Conservation (phyloP, 1,140 invertebrate species). For the Maconellicoccus hirsutus region DNA sequence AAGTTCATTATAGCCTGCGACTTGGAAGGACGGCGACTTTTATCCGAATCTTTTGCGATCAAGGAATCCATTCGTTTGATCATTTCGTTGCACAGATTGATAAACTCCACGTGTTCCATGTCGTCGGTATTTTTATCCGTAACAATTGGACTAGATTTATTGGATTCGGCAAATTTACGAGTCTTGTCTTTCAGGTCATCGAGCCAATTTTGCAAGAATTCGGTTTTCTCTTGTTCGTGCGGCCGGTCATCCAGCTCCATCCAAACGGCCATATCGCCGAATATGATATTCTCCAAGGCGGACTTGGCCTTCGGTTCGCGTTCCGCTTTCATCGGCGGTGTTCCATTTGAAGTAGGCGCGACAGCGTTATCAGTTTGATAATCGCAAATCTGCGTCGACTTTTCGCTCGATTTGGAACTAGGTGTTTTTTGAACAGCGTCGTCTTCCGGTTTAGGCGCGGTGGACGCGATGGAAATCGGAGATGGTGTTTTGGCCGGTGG, state of each 20-base stretch:
- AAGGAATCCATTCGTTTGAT: background rate
- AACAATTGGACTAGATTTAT: background rate
- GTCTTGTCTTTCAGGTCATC: background rate
- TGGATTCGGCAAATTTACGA: background rate
- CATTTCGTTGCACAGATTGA: slow-evolving; percentile 1
- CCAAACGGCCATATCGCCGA: background rate
- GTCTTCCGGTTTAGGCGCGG: no score
- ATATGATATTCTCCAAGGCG: background rate
- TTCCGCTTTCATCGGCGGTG: background rate
- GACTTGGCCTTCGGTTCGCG: background rate
- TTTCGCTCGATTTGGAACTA: background rate
- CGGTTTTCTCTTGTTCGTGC: background rate
- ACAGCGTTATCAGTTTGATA: background rate
- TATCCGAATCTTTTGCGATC: background rate
- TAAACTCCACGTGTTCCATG: slow-evolving; percentile 7
- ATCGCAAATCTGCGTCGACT: background rate
- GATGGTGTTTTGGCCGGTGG: no score
- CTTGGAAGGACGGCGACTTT: background rate
- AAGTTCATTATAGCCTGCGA: background rate
- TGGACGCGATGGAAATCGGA: no score
- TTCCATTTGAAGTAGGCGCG: background rate
- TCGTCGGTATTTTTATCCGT: background rate
- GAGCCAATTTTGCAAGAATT: background rate
- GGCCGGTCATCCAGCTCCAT: background rate
- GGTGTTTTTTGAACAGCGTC: no score